Evolutionary conservation across 1,140 invertebrate genomes (phyloP), one percentile per base, ranked within the genome.

Genomic region (Scaptodrosophila lebanonensis): DNA sequence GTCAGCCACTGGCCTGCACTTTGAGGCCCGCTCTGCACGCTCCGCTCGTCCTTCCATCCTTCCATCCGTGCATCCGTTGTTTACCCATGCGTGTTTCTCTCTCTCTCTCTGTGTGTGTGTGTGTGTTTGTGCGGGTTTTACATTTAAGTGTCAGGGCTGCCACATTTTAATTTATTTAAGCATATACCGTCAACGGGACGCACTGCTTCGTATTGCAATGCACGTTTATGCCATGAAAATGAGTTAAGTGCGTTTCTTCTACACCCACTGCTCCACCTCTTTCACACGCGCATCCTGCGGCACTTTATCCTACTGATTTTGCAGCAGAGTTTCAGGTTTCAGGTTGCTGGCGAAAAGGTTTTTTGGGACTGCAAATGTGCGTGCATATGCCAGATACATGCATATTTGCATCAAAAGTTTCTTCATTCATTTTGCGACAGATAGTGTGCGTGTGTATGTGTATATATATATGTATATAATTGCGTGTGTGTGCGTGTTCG

Each of bases 121-220:
- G n/a, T n/a, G 15, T 16, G 35, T 38, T 6, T 38, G 35, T 38
- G n/a, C n/a, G n/a, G n/a, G 35, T 38, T 33, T 38, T 13, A 33
- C 42, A 52, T 70, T 76, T 68, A 69, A 69, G 65, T 62, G 66
- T 69, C 75, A 73, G 69, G 75, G 66, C 53, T 70, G 62, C 68
- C 68, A 54, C 75, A 69, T 70, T 79, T 79, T 79, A 79, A 79
- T 79, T 82, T 79, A 73, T 79, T 79, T 79, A 73, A 79, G 75
- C 75, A 51, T 47, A 57, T 77, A 64, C 64, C 51, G 43, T 30
- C n/a, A n/a, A 3, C 3, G 32, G 5, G 8, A 11, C 32, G 22
- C 22, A 25, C 22, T 4, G 8, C 22, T 25, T 25, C 3, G 32
- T 33, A n/a, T n/a, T n/a, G n/a, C n/a, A n/a, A n/a, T n/a, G 3